Evolutionary conservation across 2,888 invertebrate genomes (phyloP).

Genomic region (Hirtodrosophila duncani): DNA sequence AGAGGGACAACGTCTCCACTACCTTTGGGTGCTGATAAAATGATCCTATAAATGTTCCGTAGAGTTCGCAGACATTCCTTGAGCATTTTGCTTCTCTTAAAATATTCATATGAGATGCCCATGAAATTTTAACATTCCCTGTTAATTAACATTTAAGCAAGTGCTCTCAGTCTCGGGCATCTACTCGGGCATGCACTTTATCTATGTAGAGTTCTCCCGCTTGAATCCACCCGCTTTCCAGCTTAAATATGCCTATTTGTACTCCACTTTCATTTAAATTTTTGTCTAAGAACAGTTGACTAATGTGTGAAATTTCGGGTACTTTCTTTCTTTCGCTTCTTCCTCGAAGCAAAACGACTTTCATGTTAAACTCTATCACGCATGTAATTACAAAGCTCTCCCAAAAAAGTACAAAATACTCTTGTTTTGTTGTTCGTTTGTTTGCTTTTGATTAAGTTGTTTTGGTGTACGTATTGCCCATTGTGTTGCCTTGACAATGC

Average conservation of each 20-base stretch:
- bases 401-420: constrained; percentile 23
- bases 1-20: too few species aligned
- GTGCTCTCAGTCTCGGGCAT: too few species aligned
- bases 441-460: constrained; percentile 50
- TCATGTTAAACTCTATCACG: constrained; percentile 28
- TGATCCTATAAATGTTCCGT: too few species aligned
- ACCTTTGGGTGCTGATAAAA: too few species aligned
- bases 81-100: too few species aligned
- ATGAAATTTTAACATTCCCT: too few species aligned
- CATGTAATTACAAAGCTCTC: constrained; percentile 52
- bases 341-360: constrained; percentile 31
- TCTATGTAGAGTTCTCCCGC: constrained; percentile 2
- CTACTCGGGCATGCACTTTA: constrained; percentile 17
- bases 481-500: constrained; percentile 34
- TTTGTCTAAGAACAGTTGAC: constrained; percentile 43
- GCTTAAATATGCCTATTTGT: constrained; percentile 25
- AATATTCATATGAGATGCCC: too few species aligned
- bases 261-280: constrained; percentile 47
- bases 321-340: constrained; percentile 32
- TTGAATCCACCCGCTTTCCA: constrained; percentile 22
- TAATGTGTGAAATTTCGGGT: constrained; percentile 49
- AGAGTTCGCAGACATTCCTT: too few species aligned
- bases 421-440: too few species aligned
- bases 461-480: constrained; percentile 21
- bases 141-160: too few species aligned